Conservation (phyloP, 2,113 vertebrate genomes). For the Cyprinodon variegatus region DNA sequence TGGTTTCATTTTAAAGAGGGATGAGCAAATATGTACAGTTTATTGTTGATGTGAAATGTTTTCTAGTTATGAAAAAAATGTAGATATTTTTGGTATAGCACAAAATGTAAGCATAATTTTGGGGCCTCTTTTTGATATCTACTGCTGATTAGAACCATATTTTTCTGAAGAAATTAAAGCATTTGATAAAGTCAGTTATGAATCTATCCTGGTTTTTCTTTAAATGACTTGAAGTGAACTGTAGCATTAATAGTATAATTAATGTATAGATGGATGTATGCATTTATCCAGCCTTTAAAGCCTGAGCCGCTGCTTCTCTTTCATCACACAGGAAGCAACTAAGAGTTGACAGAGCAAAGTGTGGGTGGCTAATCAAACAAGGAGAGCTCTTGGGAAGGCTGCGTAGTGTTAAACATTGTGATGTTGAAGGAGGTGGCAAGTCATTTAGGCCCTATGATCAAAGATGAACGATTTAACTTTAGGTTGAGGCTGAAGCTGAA, state of each 20-base stretch:
- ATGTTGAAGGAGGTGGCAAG: slow-evolving; percentile 30
- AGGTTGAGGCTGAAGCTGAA: slow-evolving; percentile 24
- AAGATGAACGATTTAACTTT: slow-evolving; percentile 55
- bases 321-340: background rate
- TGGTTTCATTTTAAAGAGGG: too few species aligned
- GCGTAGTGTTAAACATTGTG: slow-evolving; percentile 9
- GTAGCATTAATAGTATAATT: background rate
- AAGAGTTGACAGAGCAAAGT: slow-evolving; percentile 20
- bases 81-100: too few species aligned
- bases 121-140: too few species aligned
- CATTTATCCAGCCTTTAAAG: background rate
- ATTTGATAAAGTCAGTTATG: too few species aligned
- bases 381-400: slow-evolving; percentile 28
- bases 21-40: too few species aligned
- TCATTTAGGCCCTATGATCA: slow-evolving; percentile 41
- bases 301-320: background rate
- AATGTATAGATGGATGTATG: background rate
- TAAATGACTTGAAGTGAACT: background rate
- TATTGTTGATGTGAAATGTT: too few species aligned
- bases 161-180: too few species aligned
- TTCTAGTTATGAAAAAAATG: too few species aligned
- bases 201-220: too few species aligned
- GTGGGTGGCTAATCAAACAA: slow-evolving; percentile 17
- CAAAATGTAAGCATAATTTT: too few species aligned
- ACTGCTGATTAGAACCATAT: too few species aligned